Evolutionary conservation across 2,888 invertebrate genomes (phyloP).

Genomic region (Thysanoteuthis rhombus): DNA sequence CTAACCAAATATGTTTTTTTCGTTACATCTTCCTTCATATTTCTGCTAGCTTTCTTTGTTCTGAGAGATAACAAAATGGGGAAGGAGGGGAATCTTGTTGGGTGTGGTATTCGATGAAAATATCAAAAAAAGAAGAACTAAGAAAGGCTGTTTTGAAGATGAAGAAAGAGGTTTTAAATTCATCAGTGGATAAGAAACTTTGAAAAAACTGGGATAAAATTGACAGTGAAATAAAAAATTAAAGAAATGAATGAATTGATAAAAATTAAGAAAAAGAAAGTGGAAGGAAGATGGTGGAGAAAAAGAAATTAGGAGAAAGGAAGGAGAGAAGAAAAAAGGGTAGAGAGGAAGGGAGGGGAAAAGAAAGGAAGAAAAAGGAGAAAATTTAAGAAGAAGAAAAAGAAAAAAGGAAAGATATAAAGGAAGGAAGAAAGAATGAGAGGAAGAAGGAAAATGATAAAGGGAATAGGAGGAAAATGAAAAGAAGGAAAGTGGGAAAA

Average conservation of each 20-base stretch:
- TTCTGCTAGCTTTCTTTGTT: background rate
- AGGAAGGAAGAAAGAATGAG: accelerated
- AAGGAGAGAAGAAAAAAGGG: background rate
- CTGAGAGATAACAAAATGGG: background rate
- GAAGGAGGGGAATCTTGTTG: background rate
- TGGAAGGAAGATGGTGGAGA: too few relatives aligned
- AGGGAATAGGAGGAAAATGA: background rate
- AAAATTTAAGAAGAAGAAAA: background rate
- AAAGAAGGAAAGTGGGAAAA: background rate
- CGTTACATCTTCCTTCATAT: background rate
- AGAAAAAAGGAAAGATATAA: background rate
- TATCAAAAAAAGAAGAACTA: too few relatives aligned
- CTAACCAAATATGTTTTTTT: too few relatives aligned
- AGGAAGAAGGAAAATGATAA: background rate
- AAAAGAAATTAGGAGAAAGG: too few relatives aligned
- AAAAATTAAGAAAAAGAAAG: too few relatives aligned
- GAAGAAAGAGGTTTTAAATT: too few relatives aligned
- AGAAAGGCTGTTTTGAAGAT: too few relatives aligned
- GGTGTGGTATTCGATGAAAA: too few relatives aligned
- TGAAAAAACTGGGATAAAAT: too few relatives aligned
- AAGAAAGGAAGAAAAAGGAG: background rate
- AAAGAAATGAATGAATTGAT: too few relatives aligned
- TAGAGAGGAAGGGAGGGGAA: background rate
- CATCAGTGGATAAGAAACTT: too few relatives aligned
- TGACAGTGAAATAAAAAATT: too few relatives aligned